A percentile compares a stretch with the other conserved stretches of the same genome.
Conservation (phyloP, 1,140 invertebrate genomes). For the Drosophila sulfurigaster region DNA sequence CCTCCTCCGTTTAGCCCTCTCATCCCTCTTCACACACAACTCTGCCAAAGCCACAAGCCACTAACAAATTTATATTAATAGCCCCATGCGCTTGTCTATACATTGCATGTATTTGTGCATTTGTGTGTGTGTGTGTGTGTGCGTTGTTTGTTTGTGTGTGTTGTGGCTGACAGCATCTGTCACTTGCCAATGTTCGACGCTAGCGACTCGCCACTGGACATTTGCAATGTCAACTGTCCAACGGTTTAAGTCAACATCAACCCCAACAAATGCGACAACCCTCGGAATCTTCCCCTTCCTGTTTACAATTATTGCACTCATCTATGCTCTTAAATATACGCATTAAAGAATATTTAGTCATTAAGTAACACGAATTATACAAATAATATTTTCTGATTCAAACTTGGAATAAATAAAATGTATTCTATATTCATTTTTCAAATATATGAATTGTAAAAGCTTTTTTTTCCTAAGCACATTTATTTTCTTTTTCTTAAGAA, state of each 20-base stretch:
- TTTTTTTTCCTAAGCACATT: too few relatives aligned
- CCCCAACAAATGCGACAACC: constrained; percentile 17
- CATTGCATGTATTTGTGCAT: neutral
- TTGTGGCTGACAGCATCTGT: constrained; percentile 82
- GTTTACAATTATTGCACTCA: constrained; percentile 8
- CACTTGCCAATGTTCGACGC: constrained; percentile 69
- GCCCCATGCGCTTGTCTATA: constrained; percentile 10
- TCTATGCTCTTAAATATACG: neutral
- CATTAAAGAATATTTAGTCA: constrained; percentile 6
- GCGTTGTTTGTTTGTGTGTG: constrained; percentile 64
- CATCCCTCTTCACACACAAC: neutral
- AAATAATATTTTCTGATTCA: too few relatives aligned
- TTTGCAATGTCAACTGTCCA: constrained; percentile 65
- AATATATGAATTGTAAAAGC: too few relatives aligned
- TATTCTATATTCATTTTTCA: too few relatives aligned
- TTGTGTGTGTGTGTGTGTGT: constrained; percentile 2
- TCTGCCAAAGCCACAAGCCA: constrained; percentile 65
- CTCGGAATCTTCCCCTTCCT: neutral
- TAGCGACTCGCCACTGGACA: constrained; percentile 26
- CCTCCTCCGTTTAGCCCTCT: too few relatives aligned
- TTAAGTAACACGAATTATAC: neutral
- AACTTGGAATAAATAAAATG: too few relatives aligned
- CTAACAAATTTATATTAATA: constrained; percentile 45
- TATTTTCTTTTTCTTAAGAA: too few relatives aligned
- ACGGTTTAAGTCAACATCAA: constrained; percentile 67